Evolutionary conservation across 2,888 invertebrate species (phyloP).

Genomic region (Digitonthophagus gazella): DNA sequence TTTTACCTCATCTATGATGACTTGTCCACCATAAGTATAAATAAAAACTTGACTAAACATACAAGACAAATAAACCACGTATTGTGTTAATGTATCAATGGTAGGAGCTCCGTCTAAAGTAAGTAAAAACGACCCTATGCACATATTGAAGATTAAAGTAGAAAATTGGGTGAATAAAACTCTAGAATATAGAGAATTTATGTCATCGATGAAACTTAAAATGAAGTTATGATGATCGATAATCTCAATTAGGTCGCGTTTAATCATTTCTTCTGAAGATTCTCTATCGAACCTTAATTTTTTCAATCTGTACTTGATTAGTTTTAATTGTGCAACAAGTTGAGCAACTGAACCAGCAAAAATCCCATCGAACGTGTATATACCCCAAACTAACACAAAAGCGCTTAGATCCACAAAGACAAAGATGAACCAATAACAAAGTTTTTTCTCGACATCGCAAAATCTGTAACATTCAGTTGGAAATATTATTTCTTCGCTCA

Average conservation of each 20-base stretch:
- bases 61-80: conserved; percentile 5
- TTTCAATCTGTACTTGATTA: conserved; percentile 3
- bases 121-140: conserved; percentile 15
- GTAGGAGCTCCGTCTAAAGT: conserved; percentile 6
- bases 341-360: background rate
- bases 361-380: conserved; percentile 13
- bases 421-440: conserved; percentile 12
- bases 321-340: background rate
- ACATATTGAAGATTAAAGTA: conserved; percentile 10
- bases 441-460: background rate
- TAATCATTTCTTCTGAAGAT: background rate
- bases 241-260: background rate
- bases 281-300: background rate
- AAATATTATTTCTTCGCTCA: background rate
- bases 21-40: conserved; percentile 3
- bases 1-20: conserved; percentile 10
- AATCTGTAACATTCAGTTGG: conserved; percentile 3
- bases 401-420: background rate
- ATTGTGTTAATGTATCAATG: conserved; percentile 4
- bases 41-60: conserved; percentile 10
- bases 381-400: conserved; percentile 4
- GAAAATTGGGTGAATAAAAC: conserved; percentile 10
- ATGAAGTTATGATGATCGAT: conserved; percentile 7
- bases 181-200: conserved; percentile 5
- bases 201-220: conserved; percentile 4